A percentile compares a stretch with the other conserved stretches of the same genome.
These are phyloP conservation scores for Coilia nasus DNA, from an alignment of 2,797 vertebrate genomes.

Conservation along the genomic window DNA sequence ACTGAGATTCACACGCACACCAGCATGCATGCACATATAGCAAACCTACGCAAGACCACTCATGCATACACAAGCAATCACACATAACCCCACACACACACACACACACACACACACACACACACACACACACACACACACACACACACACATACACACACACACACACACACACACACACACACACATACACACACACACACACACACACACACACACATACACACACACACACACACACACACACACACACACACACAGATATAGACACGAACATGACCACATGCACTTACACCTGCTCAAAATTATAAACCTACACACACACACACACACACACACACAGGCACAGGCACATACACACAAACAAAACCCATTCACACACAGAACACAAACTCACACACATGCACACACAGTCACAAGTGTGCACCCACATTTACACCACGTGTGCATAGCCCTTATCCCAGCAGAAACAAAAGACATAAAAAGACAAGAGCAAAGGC, in stretches of 20 bases:
- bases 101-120: neutral
- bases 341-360: too few species aligned
- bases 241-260: neutral
- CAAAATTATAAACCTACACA: neutral
- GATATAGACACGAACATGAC: too few species aligned
- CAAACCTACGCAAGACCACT: neutral
- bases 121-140: too few species aligned
- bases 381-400: too few species aligned
- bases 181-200: slow-evolving; percentile 25
- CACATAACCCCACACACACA: neutral
- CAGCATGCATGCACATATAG: neutral
- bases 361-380: too few species aligned
- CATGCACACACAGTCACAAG: neutral
- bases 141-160: too few species aligned
- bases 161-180: slow-evolving; percentile 31
- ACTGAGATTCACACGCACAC: neutral
- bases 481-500: too few species aligned
- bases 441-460: too few species aligned
- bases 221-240: neutral
- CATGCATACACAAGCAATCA: neutral
- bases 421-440: slow-evolving; percentile 28
- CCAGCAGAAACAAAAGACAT: too few species aligned
- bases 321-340: slow-evolving; percentile 12
- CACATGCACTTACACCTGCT: too few species aligned
- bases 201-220: slow-evolving; percentile 34